These are phyloP conservation scores for Hylaea fasciaria DNA, from an alignment of 2,888 invertebrate genomes.

Conservation along the genomic window DNA sequence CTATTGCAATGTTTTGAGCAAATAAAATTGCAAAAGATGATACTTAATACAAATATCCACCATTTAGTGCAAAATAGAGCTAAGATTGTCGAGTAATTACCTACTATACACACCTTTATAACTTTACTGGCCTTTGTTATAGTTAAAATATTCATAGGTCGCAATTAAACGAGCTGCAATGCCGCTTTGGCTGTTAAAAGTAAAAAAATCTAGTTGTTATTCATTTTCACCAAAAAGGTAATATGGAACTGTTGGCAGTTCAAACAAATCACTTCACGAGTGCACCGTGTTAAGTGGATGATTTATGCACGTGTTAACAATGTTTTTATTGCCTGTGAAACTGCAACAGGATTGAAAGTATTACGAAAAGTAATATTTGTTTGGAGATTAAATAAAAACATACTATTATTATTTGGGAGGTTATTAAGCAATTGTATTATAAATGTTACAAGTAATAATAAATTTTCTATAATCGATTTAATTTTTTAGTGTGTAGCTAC, in stretches of 20 bases:
- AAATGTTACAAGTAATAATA: too few relatives aligned
- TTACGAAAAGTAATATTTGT: not conserved
- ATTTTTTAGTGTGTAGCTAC: too few relatives aligned
- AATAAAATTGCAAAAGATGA: too few relatives aligned
- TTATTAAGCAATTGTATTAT: too few relatives aligned
- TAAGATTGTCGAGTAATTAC: constrained; percentile 48
- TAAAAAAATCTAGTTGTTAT: constrained; percentile 21
- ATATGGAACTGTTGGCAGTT: constrained; percentile 19
- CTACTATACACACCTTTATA: constrained; percentile 62
- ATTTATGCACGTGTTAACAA: constrained; percentile 29
- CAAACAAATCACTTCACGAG: constrained; percentile 30
- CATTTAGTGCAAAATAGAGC: not conserved
- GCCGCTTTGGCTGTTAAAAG: constrained; percentile 48
- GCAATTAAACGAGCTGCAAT: constrained; percentile 68
- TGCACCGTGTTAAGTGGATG: constrained; percentile 31
- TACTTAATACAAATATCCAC: not conserved
- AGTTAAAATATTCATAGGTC: constrained; percentile 68
- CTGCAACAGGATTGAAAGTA: not conserved
- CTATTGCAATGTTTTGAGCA: too few relatives aligned
- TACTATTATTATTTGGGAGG: too few relatives aligned
- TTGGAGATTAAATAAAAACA: not conserved
- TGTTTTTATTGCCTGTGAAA: constrained; percentile 17
- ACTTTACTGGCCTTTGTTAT: constrained; percentile 60
- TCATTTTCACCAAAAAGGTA: constrained; percentile 7
- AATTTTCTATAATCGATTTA: too few relatives aligned